Evolutionary conservation across 2,797 vertebrate species (phyloP).

Genomic region (Hafferia zeledoni): DNA sequence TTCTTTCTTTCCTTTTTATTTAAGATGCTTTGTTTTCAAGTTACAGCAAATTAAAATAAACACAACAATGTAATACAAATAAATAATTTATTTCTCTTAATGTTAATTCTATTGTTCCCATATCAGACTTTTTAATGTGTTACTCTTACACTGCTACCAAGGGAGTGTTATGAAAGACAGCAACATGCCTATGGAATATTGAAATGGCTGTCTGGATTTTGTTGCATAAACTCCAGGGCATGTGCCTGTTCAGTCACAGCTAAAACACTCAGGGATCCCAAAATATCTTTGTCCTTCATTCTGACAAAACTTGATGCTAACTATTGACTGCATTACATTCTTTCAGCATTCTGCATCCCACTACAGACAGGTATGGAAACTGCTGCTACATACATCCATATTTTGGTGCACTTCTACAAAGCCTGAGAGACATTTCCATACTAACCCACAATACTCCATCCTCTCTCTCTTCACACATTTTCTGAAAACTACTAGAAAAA

Average conservation of each 20-base stretch:
- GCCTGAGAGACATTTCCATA: neutral
- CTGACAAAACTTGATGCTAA: neutral
- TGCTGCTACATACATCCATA: fast-evolving
- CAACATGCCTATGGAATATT: neutral
- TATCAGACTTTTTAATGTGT: neutral
- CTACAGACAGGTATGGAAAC: neutral
- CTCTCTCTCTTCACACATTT: neutral
- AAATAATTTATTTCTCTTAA: neutral
- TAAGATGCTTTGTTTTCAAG: neutral
- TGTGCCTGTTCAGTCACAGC: neutral
- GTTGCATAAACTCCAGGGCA: fast-evolving
- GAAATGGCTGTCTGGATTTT: neutral
- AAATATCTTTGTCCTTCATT: neutral
- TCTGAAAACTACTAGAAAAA: neutral
- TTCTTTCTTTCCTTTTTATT: neutral
- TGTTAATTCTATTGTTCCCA: neutral
- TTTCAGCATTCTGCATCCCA: neutral
- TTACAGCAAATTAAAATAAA: neutral
- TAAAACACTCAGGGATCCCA: neutral
- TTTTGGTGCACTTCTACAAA: neutral
- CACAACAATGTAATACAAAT: neutral
- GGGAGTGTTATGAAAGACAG: neutral
- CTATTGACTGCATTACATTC: too few relatives aligned
- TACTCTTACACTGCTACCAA: fast-evolving
- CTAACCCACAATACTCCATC: neutral